A percentile compares a stretch with the other conserved stretches of the same genome.
Evolutionary conservation across 2,888 invertebrate species (phyloP).

Genomic region (Pandemis corylana): DNA sequence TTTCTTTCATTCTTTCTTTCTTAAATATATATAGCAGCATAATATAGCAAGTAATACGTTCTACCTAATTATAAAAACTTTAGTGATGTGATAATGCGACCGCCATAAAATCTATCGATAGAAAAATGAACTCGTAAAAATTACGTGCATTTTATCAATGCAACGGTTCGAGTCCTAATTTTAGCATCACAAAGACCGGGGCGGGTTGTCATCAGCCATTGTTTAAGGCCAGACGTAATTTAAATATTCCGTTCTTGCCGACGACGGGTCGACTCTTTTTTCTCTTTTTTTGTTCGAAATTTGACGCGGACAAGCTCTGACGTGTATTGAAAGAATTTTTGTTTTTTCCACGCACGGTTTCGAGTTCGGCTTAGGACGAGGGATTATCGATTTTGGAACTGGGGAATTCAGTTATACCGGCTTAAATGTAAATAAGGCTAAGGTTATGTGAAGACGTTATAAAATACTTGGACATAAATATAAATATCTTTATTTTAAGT

Average conservation of each 20-base stretch:
- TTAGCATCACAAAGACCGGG: constrained; percentile 76
- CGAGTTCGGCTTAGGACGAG: not conserved
- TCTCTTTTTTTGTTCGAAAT: constrained; percentile 60
- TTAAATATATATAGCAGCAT: too few species aligned
- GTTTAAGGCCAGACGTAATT: constrained; percentile 79
- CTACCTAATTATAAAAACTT: not conserved
- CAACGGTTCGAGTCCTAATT: constrained; percentile 61
- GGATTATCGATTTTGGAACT: constrained; percentile 11
- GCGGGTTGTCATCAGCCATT: constrained; percentile 71
- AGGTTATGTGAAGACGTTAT: too few species aligned
- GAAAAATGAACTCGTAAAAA: not conserved
- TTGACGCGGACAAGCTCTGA: constrained; percentile 57
- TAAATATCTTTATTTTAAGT: too few species aligned
- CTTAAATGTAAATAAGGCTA: too few species aligned
- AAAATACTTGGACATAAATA: too few species aligned
- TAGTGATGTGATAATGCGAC: not conserved
- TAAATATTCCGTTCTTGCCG: constrained; percentile 70
- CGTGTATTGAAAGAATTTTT: constrained; percentile 51
- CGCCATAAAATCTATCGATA: not conserved
- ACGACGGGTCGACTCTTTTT: constrained; percentile 59
- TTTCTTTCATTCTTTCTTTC: too few species aligned
- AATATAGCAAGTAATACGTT: not conserved
- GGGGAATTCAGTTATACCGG: not conserved
- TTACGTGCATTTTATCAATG: constrained; percentile 29
- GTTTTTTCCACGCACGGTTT: constrained; percentile 34